phyloP scores from a whole-genome alignment of 2,113 vertebrate genomes.

The Damaliscus lunatus region DNA sequence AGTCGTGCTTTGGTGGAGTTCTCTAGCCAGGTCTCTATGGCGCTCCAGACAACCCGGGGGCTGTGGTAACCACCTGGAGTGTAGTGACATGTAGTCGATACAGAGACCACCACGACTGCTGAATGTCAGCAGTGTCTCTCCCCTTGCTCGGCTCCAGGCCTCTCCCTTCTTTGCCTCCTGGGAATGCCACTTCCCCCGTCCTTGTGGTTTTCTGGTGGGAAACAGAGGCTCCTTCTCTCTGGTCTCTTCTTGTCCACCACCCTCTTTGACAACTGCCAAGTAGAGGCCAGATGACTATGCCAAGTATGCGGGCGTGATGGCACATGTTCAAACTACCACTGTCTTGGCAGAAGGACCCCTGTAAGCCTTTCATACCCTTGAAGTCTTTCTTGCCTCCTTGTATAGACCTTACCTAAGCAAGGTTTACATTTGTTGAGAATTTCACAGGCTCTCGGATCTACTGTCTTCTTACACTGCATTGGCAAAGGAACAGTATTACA shows the following conservation, averaged over 20 bases:
- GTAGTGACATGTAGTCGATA: not conserved
- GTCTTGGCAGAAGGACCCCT: not conserved
- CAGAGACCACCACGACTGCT: not conserved
- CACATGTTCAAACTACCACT: not conserved
- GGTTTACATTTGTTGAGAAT: slow-evolving; percentile 38
- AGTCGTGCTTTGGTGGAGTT: not conserved
- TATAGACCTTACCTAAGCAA: slow-evolving; percentile 37
- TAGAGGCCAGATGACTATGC: not conserved
- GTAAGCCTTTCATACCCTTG: not conserved
- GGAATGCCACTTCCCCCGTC: not conserved
- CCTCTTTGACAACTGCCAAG: not conserved
- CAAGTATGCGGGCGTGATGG: not conserved
- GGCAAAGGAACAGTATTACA: not conserved
- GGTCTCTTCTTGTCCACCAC: not conserved
- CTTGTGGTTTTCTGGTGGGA: slow-evolving; percentile 1
- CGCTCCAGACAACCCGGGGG: not conserved
- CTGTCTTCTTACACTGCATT: not conserved
- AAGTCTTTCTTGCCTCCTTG: not conserved
- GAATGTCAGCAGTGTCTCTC: not conserved
- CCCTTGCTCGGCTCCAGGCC: not conserved
- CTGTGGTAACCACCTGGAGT: not conserved
- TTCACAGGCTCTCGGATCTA: slow-evolving; percentile 31
- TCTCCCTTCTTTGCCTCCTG: not conserved
- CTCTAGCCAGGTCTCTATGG: not conserved
- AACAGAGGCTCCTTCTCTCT: slow-evolving; percentile 3